phyloP scores from a whole-genome alignment of 2,888 invertebrate genomes.

The Chloroclystis v-ata region DNA sequence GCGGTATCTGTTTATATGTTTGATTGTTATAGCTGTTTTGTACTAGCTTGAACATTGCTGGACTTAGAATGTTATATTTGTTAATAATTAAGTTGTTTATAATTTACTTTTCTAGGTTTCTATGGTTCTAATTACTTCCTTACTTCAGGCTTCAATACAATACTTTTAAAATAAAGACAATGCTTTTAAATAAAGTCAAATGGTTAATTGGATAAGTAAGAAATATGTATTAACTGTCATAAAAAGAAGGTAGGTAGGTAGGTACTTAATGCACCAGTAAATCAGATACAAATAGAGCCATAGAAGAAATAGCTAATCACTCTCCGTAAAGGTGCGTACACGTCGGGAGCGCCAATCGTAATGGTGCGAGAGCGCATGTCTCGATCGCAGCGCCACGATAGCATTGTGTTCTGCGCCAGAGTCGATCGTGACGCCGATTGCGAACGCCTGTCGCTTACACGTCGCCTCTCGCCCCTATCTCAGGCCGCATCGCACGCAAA shows the following conservation, averaged over 20 bases:
- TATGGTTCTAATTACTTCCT: no score
- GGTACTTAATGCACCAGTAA: background rate
- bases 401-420: slow-evolving; percentile 68
- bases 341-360: slow-evolving; percentile 65
- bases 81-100: no score
- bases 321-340: slow-evolving; percentile 55
- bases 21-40: no score
- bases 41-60: slow-evolving; percentile 18
- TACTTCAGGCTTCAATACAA: no score
- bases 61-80: background rate
- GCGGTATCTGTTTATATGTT: slow-evolving; percentile 29
- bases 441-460: slow-evolving; percentile 72
- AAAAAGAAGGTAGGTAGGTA: no score
- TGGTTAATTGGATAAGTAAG: no score
- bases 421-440: slow-evolving; percentile 71
- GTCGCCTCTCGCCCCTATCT: slow-evolving; percentile 70
- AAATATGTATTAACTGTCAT: no score
- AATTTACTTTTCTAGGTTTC: no score
- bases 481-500: slow-evolving; percentile 74
- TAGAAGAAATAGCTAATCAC: slow-evolving; percentile 60
- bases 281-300: slow-evolving; percentile 22
- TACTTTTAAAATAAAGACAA: no score
- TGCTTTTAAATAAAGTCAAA: no score
- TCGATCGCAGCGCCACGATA: slow-evolving; percentile 72
- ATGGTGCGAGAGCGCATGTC: slow-evolving; percentile 70